Percentiles rank a stretch among this genome's conserved stretches.
Conservation (phyloP, 2,113 vertebrate genomes). For the Lamprotornis superbus region DNA sequence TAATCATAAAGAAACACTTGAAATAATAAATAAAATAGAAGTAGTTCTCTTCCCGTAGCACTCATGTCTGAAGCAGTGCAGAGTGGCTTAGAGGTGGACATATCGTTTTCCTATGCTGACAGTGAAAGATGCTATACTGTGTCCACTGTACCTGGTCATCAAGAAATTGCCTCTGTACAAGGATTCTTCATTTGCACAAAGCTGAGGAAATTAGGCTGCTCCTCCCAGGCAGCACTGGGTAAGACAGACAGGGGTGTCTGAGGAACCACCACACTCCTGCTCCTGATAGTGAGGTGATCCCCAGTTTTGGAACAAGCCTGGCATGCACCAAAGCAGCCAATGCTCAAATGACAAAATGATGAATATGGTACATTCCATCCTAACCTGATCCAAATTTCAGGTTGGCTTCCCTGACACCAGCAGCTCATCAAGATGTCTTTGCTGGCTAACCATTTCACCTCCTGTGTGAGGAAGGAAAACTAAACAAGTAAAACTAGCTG, state of each 20-base stretch:
- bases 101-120: neutral
- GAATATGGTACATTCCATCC: neutral
- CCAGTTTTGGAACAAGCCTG: rapidly evolving
- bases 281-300: neutral
- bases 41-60: neutral
- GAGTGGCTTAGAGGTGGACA: neutral
- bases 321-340: rapidly evolving
- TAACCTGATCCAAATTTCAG: neutral
- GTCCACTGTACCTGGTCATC: neutral
- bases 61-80: neutral
- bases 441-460: neutral
- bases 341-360: neutral
- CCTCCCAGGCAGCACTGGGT: rapidly evolving
- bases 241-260: neutral
- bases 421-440: conserved; percentile 34
- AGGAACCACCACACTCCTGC: neutral
- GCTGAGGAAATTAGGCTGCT: neutral
- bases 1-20: neutral
- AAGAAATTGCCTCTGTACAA: neutral
- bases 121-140: neutral
- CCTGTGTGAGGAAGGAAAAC: neutral
- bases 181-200: neutral
- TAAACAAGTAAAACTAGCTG: conserved; percentile 51
- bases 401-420: neutral
- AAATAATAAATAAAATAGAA: neutral